Evolutionary conservation across 2,888 invertebrate genomes (phyloP).

Genomic region (Phalera bucephala): DNA sequence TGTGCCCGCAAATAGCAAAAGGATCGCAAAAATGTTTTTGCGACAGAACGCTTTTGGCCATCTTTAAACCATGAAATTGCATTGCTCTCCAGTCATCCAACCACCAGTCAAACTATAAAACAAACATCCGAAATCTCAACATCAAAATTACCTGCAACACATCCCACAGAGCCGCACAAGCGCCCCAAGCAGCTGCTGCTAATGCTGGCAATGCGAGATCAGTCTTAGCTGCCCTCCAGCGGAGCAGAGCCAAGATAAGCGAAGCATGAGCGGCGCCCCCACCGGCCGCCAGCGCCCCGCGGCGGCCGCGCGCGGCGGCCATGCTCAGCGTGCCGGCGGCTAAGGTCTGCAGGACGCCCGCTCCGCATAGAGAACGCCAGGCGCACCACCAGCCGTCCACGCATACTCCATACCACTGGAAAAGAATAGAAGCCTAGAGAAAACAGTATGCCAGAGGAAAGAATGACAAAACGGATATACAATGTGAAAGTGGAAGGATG

Average conservation of each 20-base stretch:
- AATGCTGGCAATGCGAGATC: constrained; percentile 92
- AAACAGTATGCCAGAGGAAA: no score
- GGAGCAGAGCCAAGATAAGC: constrained; percentile 87
- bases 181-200: constrained; percentile 93
- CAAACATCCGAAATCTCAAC: no score
- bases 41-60: no score
- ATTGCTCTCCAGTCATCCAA: no score
- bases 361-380: constrained; percentile 88
- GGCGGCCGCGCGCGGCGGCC: constrained; percentile 87
- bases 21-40: no score
- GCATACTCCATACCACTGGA: constrained; percentile 91
- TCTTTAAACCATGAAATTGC: no score
- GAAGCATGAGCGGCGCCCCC: constrained; percentile 92
- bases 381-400: constrained; percentile 89
- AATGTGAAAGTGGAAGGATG: no score
- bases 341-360: constrained; percentile 88
- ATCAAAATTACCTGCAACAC: constrained; percentile 83
- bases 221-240: constrained; percentile 91
- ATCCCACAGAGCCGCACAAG: constrained; percentile 94
- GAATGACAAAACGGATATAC: no score
- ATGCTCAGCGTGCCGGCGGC: constrained; percentile 92
- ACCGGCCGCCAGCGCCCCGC: constrained; percentile 90
- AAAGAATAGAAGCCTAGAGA: no score
- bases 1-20: no score
- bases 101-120: no score